These are phyloP conservation scores for Guaruba guarouba DNA, from an alignment of 2,113 vertebrate genomes.

Conservation along the genomic window DNA sequence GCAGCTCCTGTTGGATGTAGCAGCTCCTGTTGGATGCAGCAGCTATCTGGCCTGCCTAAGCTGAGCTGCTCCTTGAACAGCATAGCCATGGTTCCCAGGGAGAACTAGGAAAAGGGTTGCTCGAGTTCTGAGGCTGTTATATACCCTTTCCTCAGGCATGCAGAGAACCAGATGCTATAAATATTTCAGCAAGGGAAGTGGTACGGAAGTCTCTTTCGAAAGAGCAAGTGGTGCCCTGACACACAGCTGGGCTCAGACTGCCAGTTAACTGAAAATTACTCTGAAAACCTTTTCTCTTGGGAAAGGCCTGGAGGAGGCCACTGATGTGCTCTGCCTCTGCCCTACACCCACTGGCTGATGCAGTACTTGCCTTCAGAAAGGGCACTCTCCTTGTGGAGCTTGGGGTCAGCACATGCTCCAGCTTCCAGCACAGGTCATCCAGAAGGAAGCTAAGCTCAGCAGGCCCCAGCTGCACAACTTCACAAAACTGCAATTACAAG, in stretches of 20 bases:
- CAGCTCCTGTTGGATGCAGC: not conserved
- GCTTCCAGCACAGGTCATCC: constrained; percentile 90
- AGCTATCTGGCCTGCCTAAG: not conserved
- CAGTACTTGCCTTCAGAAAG: constrained; percentile 84
- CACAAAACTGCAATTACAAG: constrained; percentile 74
- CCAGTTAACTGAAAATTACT: not conserved
- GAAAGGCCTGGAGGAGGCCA: not conserved
- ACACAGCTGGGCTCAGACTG: not conserved
- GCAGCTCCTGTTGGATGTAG: not conserved
- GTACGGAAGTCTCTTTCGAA: not conserved
- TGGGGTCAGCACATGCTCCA: constrained; percentile 82
- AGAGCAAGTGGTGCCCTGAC: not conserved
- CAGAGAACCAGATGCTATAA: not conserved
- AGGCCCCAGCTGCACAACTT: constrained; percentile 88
- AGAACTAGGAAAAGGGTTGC: not conserved
- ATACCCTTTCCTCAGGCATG: not conserved
- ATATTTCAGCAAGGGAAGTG: not conserved
- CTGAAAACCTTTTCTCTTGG: not conserved
- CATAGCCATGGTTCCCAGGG: not conserved
- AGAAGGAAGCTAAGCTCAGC: constrained; percentile 90
- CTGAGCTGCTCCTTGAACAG: not conserved
- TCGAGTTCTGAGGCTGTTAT: not conserved
- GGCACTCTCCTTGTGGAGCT: constrained; percentile 77
- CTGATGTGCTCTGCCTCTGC: not conserved
- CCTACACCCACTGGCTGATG: not conserved